These are phyloP conservation scores for Dendroctonus valens DNA, from an alignment of 1,140 invertebrate species.

Conservation along the genomic window DNA sequence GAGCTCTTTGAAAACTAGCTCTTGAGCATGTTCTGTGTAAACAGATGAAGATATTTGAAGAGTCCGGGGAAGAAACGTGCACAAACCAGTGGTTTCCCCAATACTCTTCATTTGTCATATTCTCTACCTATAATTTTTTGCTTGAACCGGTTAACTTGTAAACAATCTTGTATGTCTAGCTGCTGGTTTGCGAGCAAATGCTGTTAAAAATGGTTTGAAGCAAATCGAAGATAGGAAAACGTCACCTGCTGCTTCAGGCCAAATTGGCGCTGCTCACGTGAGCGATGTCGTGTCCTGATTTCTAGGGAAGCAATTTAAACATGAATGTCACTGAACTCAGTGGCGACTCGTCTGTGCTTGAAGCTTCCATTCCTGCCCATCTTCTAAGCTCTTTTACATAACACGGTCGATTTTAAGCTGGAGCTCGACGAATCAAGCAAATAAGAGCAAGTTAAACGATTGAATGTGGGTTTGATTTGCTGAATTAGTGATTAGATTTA, in stretches of 20 bases:
- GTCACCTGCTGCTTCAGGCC: constrained; percentile 22
- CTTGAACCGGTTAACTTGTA: too few species aligned
- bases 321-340: constrained; percentile 9
- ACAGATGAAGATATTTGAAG: too few species aligned
- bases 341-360: neutral
- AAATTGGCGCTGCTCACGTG: constrained; percentile 21
- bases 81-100: too few species aligned
- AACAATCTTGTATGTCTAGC: too few species aligned
- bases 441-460: neutral
- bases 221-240: constrained; percentile 4
- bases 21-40: too few species aligned
- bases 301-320: constrained; percentile 35
- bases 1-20: too few species aligned
- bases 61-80: too few species aligned
- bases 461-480: neutral
- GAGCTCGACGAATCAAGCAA: neutral
- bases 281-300: constrained; percentile 37
- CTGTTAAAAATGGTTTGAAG: neutral
- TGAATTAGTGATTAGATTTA: constrained; percentile 5
- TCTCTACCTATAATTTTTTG: too few species aligned
- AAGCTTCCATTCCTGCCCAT: neutral
- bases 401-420: neutral
- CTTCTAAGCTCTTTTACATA: neutral
- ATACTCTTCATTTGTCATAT: too few species aligned
- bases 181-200: too few species aligned